Conservation (phyloP, 2,888 invertebrate species). For the Mechanitis mazaeus region DNA sequence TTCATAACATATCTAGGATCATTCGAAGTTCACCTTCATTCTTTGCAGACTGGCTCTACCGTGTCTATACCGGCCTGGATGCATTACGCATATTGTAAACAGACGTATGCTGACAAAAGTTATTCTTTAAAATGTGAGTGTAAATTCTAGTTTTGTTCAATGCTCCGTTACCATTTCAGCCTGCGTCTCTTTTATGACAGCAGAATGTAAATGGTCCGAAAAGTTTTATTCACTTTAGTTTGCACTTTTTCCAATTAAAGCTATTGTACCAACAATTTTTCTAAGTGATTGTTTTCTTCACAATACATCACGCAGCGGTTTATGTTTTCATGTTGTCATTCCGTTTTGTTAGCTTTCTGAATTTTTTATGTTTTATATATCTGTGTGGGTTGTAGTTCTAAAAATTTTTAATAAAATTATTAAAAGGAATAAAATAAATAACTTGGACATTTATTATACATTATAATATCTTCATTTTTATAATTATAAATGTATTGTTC, state of each 20-base stretch:
- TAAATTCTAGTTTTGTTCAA: slow-evolving; percentile 1
- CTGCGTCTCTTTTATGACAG: slow-evolving; percentile 17
- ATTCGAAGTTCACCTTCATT: no score
- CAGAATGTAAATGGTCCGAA: slow-evolving; percentile 14
- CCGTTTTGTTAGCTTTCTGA: not conserved
- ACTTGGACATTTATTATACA: no score
- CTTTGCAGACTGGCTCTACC: no score
- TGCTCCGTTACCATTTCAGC: slow-evolving; percentile 19
- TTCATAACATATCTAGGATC: no score
- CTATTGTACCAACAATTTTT: slow-evolving; percentile 26
- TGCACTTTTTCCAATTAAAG: slow-evolving; percentile 28
- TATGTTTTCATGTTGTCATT: slow-evolving; percentile 9
- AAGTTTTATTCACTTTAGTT: slow-evolving; percentile 26
- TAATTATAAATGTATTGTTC: slow-evolving; percentile 11
- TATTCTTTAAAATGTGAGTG: not conserved
- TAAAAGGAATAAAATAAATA: no score
- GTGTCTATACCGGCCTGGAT: no score
- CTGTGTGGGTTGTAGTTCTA: not conserved
- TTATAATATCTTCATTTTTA: not conserved
- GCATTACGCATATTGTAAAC: no score
- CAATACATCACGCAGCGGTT: slow-evolving; percentile 14
- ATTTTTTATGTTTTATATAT: not conserved
- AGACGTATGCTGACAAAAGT: not conserved
- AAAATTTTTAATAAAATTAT: no score
- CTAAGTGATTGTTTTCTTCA: slow-evolving; percentile 15